A percentile compares a stretch with the other conserved stretches of the same genome.
Conservation (phyloP, 2,113 vertebrate genomes). For the Tetrao urogallus region DNA sequence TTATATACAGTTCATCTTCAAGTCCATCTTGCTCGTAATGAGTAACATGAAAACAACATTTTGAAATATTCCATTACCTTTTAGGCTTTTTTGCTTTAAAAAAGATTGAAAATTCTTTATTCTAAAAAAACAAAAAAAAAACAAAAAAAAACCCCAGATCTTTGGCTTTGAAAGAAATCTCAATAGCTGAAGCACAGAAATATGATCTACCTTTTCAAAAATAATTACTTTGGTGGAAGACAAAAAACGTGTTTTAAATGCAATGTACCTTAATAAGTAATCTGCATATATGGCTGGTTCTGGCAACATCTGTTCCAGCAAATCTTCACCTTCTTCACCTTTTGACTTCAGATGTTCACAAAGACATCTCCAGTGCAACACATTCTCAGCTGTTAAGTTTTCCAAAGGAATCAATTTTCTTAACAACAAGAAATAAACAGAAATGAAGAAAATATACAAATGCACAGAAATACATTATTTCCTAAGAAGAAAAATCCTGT, state of each 20-base stretch:
- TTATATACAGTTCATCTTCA: not conserved
- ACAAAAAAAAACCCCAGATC: not conserved
- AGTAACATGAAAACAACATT: not conserved
- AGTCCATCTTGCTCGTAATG: not conserved
- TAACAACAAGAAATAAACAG: constrained; percentile 8
- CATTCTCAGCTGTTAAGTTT: constrained; percentile 88
- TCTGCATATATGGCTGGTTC: constrained; percentile 88
- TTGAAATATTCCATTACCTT: not conserved
- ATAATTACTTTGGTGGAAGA: not conserved
- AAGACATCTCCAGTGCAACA: constrained; percentile 89
- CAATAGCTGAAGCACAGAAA: not conserved
- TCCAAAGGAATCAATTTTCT: constrained; percentile 90
- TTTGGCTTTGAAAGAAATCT: not conserved
- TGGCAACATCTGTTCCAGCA: constrained; percentile 89
- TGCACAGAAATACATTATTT: not conserved
- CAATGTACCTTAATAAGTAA: constrained; percentile 88
- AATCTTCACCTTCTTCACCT: constrained; percentile 89
- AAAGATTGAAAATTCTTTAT: too few species aligned
- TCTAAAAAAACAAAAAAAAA: not conserved
- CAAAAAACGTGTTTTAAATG: not conserved
- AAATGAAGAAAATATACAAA: not conserved
- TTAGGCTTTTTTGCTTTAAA: not conserved
- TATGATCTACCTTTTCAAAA: not conserved
- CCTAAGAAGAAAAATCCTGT: not conserved
- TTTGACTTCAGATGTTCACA: constrained; percentile 91